Evolutionary conservation across 2,113 vertebrate genomes (phyloP), one percentile per base, ranked within the genome.

Genomic region (Pseudolaguvia tuberculata): DNA sequence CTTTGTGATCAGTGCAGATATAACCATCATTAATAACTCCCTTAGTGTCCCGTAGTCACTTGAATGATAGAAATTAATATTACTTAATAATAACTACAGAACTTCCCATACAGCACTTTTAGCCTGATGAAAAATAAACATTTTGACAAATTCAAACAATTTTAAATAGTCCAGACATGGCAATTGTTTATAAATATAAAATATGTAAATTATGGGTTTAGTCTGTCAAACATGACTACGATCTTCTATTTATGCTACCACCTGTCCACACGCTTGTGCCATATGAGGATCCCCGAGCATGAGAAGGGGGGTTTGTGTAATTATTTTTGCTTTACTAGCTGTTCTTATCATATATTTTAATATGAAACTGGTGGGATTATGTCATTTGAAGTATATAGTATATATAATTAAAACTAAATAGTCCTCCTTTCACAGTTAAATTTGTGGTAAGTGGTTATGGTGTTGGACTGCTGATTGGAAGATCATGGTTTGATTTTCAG

Each of bases 191-290:
- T 45, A 23, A 65, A 47, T 25, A 47, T 63, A 63, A 15, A 63
- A 14, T 23, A 39, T 21, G n/a, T 42, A 2, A 61, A 57, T 42
- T 42, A 18, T 15, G 7, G 12, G 17, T 65, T 65, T 47, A 47
- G 42, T 63, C n/a, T 63, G 61, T 47, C 23, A 67, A 23, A 67
- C 47, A 50, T 47, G 63, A 50, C 23, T 23, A 5, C 63, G 42
- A 66, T 47, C 63, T 48, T 66, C 21, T 66, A 66, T 48, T 50
- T 50, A 67, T 45, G 45, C 63, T 48, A 67, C 63, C 63, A 67
- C 63, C 63, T 67, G 63, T 67, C 63, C 45, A 67, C 63, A 67
- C 47, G 20, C 63, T 67, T 5, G 45, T 67, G 47, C 63, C 63
- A 67, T 67, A 67, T 25, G 63, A 67, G 63, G 63, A 67, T 50